Conservation (phyloP, 2,888 invertebrate genomes). For the Timema podura region DNA sequence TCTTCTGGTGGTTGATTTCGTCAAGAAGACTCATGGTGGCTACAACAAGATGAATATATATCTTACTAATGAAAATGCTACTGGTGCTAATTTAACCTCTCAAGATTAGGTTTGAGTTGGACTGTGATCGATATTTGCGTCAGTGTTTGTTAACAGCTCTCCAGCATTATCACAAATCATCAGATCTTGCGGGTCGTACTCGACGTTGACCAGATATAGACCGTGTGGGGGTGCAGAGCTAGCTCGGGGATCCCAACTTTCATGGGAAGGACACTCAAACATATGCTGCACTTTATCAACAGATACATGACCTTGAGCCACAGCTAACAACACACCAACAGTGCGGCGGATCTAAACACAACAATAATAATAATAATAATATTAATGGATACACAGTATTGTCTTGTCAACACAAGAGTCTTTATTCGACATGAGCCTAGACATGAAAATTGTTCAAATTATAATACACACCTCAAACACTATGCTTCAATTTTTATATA, state of each 20-base stretch:
- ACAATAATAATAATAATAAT: no score
- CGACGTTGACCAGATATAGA: conserved; percentile 67
- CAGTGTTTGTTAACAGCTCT: conserved; percentile 21
- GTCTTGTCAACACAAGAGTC: no score
- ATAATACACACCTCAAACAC: no score
- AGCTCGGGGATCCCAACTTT: conserved; percentile 56
- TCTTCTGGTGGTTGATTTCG: conserved; percentile 53
- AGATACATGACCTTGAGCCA: conserved; percentile 58
- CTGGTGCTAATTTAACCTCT: no score
- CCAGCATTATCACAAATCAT: conserved; percentile 34
- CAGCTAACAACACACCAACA: conserved; percentile 60
- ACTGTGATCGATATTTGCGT: background rate
- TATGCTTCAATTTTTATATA: no score
- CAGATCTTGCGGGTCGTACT: conserved; percentile 61
- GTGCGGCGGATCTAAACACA: conserved; percentile 67
- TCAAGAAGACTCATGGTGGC: conserved; percentile 60
- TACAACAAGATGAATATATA: no score
- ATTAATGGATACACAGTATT: no score
- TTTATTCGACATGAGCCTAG: no score
- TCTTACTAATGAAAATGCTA: no score
- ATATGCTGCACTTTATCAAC: conserved; percentile 65
- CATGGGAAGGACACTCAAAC: conserved; percentile 71
- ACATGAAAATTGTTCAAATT: no score
- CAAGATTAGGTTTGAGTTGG: no score
- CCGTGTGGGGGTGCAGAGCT: conserved; percentile 60